phyloP scores from a whole-genome alignment of 2,888 invertebrate species.

The Drosophila macrospina region DNA sequence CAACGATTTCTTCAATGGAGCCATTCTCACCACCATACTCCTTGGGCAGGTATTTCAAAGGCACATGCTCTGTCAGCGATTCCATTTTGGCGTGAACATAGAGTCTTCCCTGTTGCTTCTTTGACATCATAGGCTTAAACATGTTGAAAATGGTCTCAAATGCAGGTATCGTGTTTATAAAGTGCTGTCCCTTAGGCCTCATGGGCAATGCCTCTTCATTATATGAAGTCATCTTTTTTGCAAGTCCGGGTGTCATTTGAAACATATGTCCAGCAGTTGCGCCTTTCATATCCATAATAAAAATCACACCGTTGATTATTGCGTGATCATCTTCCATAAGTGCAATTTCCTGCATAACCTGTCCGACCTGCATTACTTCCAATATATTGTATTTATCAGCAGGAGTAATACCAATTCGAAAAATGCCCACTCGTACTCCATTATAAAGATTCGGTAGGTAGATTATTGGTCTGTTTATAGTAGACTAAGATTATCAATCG shows the following conservation, averaged over 20 bases:
- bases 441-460: slow-evolving; percentile 82
- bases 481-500: slow-evolving; percentile 83
- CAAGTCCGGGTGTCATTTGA: slow-evolving; percentile 87
- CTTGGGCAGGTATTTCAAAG: slow-evolving; percentile 87
- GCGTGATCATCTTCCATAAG: slow-evolving; percentile 88
- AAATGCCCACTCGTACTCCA: slow-evolving; percentile 86
- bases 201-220: slow-evolving; percentile 88
- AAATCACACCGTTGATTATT: slow-evolving; percentile 86
- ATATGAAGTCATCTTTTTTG: slow-evolving; percentile 87
- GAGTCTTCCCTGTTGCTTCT: slow-evolving; percentile 88
- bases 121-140: slow-evolving; percentile 87
- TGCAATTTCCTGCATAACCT: slow-evolving; percentile 87
- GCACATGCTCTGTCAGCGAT: slow-evolving; percentile 87
- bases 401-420: slow-evolving; percentile 86
- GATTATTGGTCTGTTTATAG: slow-evolving; percentile 83
- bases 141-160: slow-evolving; percentile 87
- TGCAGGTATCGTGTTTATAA: slow-evolving; percentile 87
- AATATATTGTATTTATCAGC: slow-evolving; percentile 85
- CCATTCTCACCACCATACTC: slow-evolving; percentile 89
- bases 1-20: slow-evolving; percentile 82
- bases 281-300: slow-evolving; percentile 87
- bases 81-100: slow-evolving; percentile 87
- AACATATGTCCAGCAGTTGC: slow-evolving; percentile 86
- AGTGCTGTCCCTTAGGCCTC: slow-evolving; percentile 87
- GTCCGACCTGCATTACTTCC: slow-evolving; percentile 86